Base-by-base conservation (phyloP, 2,888 invertebrate genomes). In the Stramonita haemastoma region DNA sequence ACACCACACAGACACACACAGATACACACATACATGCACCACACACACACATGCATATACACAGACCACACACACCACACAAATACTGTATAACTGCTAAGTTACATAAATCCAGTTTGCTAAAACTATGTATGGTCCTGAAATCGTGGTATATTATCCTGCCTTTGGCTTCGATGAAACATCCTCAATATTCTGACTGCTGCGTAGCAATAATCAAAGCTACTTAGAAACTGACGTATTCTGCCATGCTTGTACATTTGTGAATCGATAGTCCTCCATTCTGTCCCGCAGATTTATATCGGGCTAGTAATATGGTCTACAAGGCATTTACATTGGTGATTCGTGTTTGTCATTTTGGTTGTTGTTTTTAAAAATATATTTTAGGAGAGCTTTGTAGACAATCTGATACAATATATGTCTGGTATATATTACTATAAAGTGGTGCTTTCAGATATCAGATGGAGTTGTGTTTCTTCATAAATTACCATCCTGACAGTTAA, bases 141-240 rank as follows among this genome's bases (percentile, higher is more conserved):
- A 46, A 46, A 46, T 46, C 46, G 46, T 46, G 8, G 2, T 5
- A 46, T 46, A 46, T 46, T 46, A 22, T 34, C 34, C 79, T 79
- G 34, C 79, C 79, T 79, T 32, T 2, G 2, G 22, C 34, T 83
- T 29, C 5, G 29, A 83, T 6, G 36, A 1, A 6, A 83, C 36
- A 46, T 1, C 4, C 81, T 36, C 36, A 36, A 46, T 83, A 6
- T 79, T 46, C 17, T 22, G 11, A 83, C 81, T 83, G 81, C 81
- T 83, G 81, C 29, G 1, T 46, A 22, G 81, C 46, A 83, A 83
- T 83, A 83, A 83, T 83, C 46, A 83, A 83, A 83, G 29, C 81
- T 46, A 46, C 36, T 83, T 83, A 46, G 81, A 46, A 6, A n/a
- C 1, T 17, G 29, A n/a, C 26, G 26, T 83, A 22, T 13, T 13